Conservation (phyloP, 2,797 vertebrate species). For the Argya squamiceps region DNA sequence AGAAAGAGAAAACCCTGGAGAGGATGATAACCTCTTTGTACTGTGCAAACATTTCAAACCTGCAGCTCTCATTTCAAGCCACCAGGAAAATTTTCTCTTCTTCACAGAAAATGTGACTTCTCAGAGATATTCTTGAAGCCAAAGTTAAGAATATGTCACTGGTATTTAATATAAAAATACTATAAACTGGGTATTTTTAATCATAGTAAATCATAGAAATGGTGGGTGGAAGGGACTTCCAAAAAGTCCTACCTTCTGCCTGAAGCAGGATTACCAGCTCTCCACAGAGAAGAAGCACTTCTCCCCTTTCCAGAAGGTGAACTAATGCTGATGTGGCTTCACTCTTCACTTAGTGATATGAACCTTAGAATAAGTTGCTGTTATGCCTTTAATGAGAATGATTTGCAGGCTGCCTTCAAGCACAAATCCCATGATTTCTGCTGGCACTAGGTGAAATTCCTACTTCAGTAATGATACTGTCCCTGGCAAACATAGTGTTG, state of each 20-base stretch:
- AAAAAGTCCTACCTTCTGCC: background rate
- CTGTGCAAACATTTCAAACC: background rate
- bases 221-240: background rate
- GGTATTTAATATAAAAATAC: background rate
- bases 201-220: background rate
- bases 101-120: background rate
- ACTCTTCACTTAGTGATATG: background rate
- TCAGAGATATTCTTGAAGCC: background rate
- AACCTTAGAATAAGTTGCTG: background rate
- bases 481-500: constrained; percentile 26
- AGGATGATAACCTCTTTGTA: background rate
- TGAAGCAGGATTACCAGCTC: background rate
- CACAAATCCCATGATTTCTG: constrained; percentile 25
- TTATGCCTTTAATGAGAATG: background rate
- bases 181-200: background rate
- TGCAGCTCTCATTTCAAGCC: background rate
- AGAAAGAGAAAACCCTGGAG: background rate
- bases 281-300: background rate
- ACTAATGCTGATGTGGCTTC: background rate
- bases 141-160: background rate
- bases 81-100: background rate
- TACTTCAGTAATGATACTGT: constrained; percentile 21
- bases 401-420: background rate
- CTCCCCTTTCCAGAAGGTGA: background rate
- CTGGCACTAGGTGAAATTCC: constrained; percentile 54